Evolutionary conservation across 2,113 vertebrate species (phyloP).

Genomic region (Pseudolaguvia tuberculata): DNA sequence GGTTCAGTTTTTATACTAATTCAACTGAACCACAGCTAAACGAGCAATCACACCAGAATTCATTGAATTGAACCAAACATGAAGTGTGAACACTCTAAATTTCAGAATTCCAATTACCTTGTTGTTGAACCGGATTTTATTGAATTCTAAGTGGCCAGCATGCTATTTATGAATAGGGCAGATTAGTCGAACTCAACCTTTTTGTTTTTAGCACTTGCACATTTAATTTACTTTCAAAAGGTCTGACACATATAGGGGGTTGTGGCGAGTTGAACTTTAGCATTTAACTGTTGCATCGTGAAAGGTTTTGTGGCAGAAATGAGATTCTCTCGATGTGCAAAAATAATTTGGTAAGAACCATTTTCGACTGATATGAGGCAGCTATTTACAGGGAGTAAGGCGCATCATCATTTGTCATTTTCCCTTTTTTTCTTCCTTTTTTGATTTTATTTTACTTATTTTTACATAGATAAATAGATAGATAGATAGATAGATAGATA

Average conservation of each 20-base stretch:
- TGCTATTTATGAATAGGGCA: conserved; percentile 56
- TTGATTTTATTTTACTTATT: background rate
- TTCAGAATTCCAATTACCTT: conserved; percentile 70
- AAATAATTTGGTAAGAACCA: background rate
- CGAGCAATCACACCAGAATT: no score
- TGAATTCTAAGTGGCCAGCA: conserved; percentile 71
- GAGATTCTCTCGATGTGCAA: background rate
- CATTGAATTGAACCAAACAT: no score
- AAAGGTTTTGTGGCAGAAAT: conserved; percentile 7
- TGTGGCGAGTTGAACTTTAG: background rate
- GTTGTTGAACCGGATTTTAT: conserved; percentile 71
- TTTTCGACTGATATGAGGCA: background rate
- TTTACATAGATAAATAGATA: no score
- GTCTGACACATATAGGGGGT: background rate
- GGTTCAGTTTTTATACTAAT: no score
- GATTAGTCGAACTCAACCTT: conserved; percentile 56
- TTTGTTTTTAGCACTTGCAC: conserved; percentile 43
- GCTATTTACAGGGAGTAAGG: background rate
- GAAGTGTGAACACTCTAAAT: conserved; percentile 53
- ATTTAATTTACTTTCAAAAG: conserved; percentile 46
- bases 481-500: no score
- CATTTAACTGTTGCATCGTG: background rate
- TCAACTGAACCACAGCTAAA: no score
- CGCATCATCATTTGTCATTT: background rate
- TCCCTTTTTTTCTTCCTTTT: no score